phyloP scores from a whole-genome alignment of 2,888 invertebrate genomes.

The Trissoscelio sp. region DNA sequence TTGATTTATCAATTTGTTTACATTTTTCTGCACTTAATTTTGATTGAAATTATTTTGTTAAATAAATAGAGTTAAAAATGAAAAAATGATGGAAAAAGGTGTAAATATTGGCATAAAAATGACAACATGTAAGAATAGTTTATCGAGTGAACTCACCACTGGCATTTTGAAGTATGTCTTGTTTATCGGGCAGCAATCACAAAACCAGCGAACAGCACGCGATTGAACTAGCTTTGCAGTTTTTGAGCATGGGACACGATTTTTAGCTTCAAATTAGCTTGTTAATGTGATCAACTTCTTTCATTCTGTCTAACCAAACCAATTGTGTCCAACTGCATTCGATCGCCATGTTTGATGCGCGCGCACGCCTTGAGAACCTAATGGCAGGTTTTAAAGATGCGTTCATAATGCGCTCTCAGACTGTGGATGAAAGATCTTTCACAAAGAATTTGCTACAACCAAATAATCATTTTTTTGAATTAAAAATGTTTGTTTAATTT shows the following conservation, averaged over 20 bases:
- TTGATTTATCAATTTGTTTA: no score
- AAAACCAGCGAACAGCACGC: constrained; percentile 17
- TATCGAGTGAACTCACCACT: constrained; percentile 62
- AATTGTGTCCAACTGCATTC: constrained; percentile 40
- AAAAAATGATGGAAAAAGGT: no score
- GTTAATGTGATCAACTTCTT: constrained; percentile 13
- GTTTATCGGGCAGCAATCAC: constrained; percentile 18
- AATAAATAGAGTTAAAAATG: no score
- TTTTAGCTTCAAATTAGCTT: constrained; percentile 32
- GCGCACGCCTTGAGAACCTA: constrained; percentile 30
- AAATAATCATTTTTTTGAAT: no score
- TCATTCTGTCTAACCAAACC: constrained; percentile 55
- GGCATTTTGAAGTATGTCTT: constrained; percentile 71
- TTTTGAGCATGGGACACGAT: constrained; percentile 47
- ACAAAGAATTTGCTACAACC: not conserved
- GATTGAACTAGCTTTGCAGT: constrained; percentile 20
- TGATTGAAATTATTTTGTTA: not conserved
- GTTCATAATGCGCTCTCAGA: constrained; percentile 9
- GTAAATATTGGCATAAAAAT: constrained; percentile 6
- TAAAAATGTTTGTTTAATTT: no score
- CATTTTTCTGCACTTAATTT: no score
- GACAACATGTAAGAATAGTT: constrained; percentile 23
- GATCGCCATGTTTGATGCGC: constrained; percentile 47
- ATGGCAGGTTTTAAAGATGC: constrained; percentile 21
- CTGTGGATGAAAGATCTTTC: not conserved